A percentile compares a stretch with the other conserved stretches of the same genome.
Evolutionary conservation across 2,797 vertebrate genomes (phyloP).

Genomic region (Xyrichtys novacula): DNA sequence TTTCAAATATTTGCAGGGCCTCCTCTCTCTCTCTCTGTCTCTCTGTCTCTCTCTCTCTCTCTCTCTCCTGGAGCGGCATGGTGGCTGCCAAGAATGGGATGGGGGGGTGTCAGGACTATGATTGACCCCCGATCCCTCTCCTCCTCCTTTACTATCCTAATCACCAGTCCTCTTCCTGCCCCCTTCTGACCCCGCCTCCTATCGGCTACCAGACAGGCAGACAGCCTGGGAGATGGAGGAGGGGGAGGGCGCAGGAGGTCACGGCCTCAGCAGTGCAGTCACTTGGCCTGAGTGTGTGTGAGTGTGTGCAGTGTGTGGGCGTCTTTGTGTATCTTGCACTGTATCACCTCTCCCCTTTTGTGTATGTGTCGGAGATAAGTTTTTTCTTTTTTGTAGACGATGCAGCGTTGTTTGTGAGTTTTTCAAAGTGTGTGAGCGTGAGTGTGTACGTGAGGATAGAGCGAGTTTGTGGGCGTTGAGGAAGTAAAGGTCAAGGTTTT

Average conservation of each 20-base stretch:
- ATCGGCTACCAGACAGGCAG: constrained; percentile 74
- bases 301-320: constrained; percentile 18
- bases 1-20: constrained; percentile 74
- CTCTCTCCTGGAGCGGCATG: constrained; percentile 57
- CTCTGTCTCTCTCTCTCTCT: constrained; percentile 46
- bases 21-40: constrained; percentile 45
- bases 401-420: constrained; percentile 22
- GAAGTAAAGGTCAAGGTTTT: constrained; percentile 77
- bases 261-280: constrained; percentile 63
- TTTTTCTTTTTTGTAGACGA: constrained; percentile 32
- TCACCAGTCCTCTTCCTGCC: constrained; percentile 79
- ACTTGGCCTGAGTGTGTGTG: constrained; percentile 51
- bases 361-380: constrained; percentile 29
- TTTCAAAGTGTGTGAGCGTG: constrained; percentile 10
- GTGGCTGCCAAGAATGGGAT: constrained; percentile 73
- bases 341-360: constrained; percentile 32
- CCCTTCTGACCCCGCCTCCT: constrained; percentile 35
- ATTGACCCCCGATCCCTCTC: constrained; percentile 17
- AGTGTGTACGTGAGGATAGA: constrained; percentile 36
- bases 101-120: constrained; percentile 71
- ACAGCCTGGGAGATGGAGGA: constrained; percentile 65
- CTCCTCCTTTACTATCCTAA: constrained; percentile 61
- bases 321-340: constrained; percentile 12
- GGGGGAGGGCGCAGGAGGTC: constrained; percentile 61
- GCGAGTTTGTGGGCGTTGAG: constrained; percentile 61